Base-by-base conservation (phyloP, 2,797 vertebrate genomes). In the Catostomus latipinnis region DNA sequence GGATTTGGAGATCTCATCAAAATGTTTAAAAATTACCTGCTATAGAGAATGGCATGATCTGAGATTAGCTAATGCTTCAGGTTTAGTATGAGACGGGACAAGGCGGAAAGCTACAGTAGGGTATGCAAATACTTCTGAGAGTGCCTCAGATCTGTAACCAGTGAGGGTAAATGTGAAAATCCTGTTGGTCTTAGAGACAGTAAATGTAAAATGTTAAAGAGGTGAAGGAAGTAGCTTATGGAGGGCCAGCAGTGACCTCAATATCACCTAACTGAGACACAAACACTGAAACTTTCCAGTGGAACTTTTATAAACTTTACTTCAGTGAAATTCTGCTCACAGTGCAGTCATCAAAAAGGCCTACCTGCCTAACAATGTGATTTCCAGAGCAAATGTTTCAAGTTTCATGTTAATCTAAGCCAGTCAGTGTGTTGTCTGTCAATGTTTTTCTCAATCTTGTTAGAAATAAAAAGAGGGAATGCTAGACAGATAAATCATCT, bases 271-370 rank as follows among this genome's bases (percentile, higher is more conserved):
- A 49, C 71, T 71, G 49, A 8, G 56, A 76, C 53, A 83, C 76
- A 86, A 69, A 71, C 62, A 74, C 73, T 81, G n/a, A 88, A 91
- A 84, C 71, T 74, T 85, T 67, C 82, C 67, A 50, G 48, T 66
- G 67, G 67, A 80, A 83, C 67, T 63, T 86, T 82, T 79, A 85
- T 8, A 76, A 81, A 87, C 82, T 86, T 88, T 57, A 83, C 85
- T 87, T 87, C 85, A 89, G 83, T 81, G 82, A 69, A 82, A 65
- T 60, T 81, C 52, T 18, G 88, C 91, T 91, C 88, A 87, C 34
- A 87, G 81, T 54, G 76, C 76, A 58, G 83, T 82, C 61, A 78
- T 58, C 86, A 83, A 79, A 81, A 67, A 66, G 43, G 61, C 70
- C 71, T 85, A 83, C 69, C 85, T 82, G 86, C 82, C 86, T 81